Evolutionary conservation across 1,140 invertebrate genomes (phyloP).

Genomic region (Plodia interpunctella): DNA sequence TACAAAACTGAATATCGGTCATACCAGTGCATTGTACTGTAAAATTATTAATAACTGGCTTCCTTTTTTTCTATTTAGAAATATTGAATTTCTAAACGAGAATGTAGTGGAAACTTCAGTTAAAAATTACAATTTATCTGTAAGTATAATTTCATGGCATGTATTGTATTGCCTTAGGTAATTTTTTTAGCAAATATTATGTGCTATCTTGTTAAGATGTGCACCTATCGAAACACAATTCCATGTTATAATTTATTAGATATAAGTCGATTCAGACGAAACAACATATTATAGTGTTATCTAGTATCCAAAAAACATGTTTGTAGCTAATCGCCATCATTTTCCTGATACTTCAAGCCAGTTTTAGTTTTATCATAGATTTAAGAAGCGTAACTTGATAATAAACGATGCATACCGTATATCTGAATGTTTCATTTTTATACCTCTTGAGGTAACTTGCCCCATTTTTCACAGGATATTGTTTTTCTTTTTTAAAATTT

Average conservation of each 20-base stretch:
- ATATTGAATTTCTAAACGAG: background rate
- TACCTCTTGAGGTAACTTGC: background rate
- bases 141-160: slow-evolving; percentile 1
- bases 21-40: slow-evolving; percentile 22
- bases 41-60: slow-evolving; percentile 34
- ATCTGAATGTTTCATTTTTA: slow-evolving; percentile 40
- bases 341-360: background rate
- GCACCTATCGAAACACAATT: background rate
- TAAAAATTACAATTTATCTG: background rate
- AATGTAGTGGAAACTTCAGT: background rate
- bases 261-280: background rate
- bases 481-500: too few species aligned
- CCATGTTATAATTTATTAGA: background rate
- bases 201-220: background rate
- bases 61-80: slow-evolving; percentile 21
- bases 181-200: background rate
- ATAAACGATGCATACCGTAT: slow-evolving; percentile 30
- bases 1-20: slow-evolving; percentile 27
- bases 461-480: too few species aligned
- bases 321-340: background rate
- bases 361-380: background rate
- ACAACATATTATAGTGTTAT: background rate
- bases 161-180: background rate
- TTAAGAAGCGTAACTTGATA: slow-evolving; percentile 1
- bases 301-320: background rate